Evolutionary conservation across 2,888 invertebrate species (phyloP).

Genomic region (Girardia tigrina): DNA sequence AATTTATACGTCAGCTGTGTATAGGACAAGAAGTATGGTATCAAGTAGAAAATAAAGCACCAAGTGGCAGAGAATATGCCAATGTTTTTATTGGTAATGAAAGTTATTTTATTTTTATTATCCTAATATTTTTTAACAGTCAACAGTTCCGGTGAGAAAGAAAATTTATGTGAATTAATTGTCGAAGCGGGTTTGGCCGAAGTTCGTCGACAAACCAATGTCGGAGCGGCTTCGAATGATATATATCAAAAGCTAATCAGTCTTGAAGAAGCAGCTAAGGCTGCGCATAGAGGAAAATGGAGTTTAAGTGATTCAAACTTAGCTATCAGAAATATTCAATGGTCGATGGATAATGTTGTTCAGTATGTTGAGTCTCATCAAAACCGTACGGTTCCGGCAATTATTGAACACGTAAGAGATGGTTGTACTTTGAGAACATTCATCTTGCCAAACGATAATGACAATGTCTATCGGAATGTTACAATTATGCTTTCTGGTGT

Average conservation of each 20-base stretch:
- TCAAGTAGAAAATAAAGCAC: conserved; percentile 64
- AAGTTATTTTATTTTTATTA: background rate
- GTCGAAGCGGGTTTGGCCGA: conserved; percentile 74
- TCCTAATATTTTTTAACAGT: background rate
- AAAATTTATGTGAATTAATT: conserved; percentile 26
- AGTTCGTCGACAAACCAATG: conserved; percentile 52
- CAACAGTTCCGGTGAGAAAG: background rate
- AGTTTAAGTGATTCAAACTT: conserved; percentile 46
- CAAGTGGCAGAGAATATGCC: conserved; percentile 75
- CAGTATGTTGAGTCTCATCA: conserved; percentile 67
- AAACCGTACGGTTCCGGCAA: conserved; percentile 70
- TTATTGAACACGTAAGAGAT: conserved; percentile 91
- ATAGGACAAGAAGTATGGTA: conserved; percentile 82
- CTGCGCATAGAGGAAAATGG: conserved; percentile 67
- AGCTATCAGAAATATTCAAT: conserved; percentile 71
- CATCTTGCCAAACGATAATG: conserved; percentile 61
- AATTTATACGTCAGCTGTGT: conserved; percentile 80
- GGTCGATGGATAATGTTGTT: conserved; percentile 64
- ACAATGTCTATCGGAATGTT: conserved; percentile 61
- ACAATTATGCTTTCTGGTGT: conserved; percentile 91
- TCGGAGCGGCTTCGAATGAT: conserved; percentile 44
- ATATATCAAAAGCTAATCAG: conserved; percentile 58
- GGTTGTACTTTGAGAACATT: conserved; percentile 85
- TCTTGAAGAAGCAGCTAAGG: conserved; percentile 74
- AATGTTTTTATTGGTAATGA: conserved; percentile 71